Percentiles rank a stretch among this genome's conserved stretches.
Evolutionary conservation across 2,797 vertebrate genomes (phyloP).

Genomic region (Antennarius maculatus): DNA sequence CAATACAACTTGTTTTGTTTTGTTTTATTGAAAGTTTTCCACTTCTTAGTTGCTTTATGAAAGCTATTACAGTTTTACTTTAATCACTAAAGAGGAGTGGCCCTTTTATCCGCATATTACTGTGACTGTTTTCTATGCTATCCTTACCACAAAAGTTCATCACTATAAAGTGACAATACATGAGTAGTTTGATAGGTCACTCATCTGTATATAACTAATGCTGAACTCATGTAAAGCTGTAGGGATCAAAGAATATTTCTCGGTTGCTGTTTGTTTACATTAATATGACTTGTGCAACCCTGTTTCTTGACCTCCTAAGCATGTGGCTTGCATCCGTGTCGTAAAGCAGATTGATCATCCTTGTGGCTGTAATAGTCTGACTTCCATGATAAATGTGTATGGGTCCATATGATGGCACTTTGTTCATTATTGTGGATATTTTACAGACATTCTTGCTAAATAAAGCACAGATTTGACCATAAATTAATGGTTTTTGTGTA

Average conservation of each 20-base stretch:
- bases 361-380: conserved; percentile 43
- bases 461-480: conserved; percentile 65
- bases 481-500: neutral
- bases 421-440: conserved; percentile 72
- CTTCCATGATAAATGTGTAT: conserved; percentile 32
- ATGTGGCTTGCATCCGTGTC: conserved; percentile 62
- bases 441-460: conserved; percentile 60
- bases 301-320: conserved; percentile 65
- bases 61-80: conserved; percentile 17
- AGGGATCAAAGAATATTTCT: conserved; percentile 25
- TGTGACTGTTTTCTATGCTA: conserved; percentile 49
- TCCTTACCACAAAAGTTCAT: conserved; percentile 45
- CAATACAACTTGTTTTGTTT: conserved; percentile 20
- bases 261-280: conserved; percentile 57
- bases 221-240: conserved; percentile 33
- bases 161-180: conserved; percentile 16
- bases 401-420: conserved; percentile 65
- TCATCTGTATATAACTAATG: conserved; percentile 34
- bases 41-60: conserved; percentile 11
- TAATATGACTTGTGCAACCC: conserved; percentile 54
- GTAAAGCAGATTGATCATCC: conserved; percentile 43
- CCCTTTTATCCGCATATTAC: conserved; percentile 40
- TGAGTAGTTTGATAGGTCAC: conserved; percentile 10
- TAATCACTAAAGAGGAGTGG: conserved; percentile 31
- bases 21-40: conserved; percentile 21